phyloP scores from a whole-genome alignment of 2,797 vertebrate genomes.

The Octomys mimax region DNA sequence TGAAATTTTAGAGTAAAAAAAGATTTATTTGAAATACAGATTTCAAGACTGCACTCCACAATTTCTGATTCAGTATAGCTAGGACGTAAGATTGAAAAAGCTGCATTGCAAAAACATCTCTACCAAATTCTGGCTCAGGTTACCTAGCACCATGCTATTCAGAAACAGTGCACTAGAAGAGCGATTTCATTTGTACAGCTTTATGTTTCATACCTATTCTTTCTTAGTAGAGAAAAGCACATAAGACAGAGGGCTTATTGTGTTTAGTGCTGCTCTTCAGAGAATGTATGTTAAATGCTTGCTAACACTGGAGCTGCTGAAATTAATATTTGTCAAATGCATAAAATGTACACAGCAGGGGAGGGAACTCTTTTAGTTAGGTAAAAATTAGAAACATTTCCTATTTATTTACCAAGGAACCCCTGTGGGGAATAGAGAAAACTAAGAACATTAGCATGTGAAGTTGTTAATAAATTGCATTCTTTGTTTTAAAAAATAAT shows the following conservation, averaged over 20 bases:
- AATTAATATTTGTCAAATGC: neutral
- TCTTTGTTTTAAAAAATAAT: neutral
- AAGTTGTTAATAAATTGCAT: neutral
- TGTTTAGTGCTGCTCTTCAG: neutral
- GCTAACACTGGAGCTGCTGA: neutral
- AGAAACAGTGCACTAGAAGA: neutral
- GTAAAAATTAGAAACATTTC: conserved; percentile 23
- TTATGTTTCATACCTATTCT: neutral
- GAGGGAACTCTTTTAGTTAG: neutral
- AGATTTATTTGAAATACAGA: neutral
- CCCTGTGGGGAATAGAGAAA: neutral
- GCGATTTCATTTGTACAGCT: neutral
- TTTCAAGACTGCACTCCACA: neutral
- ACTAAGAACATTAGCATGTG: neutral
- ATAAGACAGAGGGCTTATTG: neutral
- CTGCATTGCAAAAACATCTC: neutral
- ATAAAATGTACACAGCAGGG: neutral
- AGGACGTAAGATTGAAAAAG: neutral
- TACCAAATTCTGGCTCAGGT: neutral
- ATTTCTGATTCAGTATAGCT: neutral
- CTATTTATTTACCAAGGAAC: neutral
- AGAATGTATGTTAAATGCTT: neutral
- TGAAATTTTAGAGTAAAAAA: neutral
- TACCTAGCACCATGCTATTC: neutral
- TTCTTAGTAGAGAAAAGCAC: neutral